phyloP scores from a whole-genome alignment of 2,113 vertebrate genomes.

The Catharus fuscescens region DNA sequence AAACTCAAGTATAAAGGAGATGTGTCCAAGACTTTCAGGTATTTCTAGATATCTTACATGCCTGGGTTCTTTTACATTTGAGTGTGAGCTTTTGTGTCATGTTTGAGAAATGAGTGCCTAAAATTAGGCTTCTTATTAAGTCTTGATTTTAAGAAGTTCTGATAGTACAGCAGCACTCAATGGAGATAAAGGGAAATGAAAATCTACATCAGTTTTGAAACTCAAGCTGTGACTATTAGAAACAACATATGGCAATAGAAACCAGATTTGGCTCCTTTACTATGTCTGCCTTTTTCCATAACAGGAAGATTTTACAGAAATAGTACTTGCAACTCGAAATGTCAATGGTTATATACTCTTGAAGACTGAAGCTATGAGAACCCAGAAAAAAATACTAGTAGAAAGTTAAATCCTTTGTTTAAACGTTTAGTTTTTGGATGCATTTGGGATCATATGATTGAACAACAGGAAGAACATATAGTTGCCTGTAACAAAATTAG shows the following conservation, averaged over 20 bases:
- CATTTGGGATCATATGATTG: not conserved
- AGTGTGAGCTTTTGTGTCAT: not conserved
- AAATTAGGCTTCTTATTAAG: not conserved
- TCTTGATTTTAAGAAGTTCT: not conserved
- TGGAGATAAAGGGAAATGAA: conserved; percentile 18
- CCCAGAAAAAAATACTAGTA: not conserved
- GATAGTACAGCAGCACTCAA: not conserved
- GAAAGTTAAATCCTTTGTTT: not conserved
- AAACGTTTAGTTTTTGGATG: not conserved
- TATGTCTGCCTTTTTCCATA: not conserved
- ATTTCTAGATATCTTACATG: not conserved
- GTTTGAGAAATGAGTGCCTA: not conserved
- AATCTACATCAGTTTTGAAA: conserved; percentile 20
- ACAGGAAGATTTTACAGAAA: not conserved
- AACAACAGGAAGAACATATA: not conserved
- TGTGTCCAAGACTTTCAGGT: not conserved
- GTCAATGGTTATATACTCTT: not conserved
- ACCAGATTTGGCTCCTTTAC: conserved; percentile 2
- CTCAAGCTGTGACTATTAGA: conserved; percentile 21
- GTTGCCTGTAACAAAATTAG: not conserved
- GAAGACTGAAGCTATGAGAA: not conserved
- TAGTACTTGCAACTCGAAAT: not conserved
- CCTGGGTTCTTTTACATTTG: not conserved
- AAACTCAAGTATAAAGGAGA: not conserved
- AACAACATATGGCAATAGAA: conserved; percentile 30